Evolutionary conservation across 2,888 invertebrate species (phyloP).

Genomic region (Ochropacha duplaris): DNA sequence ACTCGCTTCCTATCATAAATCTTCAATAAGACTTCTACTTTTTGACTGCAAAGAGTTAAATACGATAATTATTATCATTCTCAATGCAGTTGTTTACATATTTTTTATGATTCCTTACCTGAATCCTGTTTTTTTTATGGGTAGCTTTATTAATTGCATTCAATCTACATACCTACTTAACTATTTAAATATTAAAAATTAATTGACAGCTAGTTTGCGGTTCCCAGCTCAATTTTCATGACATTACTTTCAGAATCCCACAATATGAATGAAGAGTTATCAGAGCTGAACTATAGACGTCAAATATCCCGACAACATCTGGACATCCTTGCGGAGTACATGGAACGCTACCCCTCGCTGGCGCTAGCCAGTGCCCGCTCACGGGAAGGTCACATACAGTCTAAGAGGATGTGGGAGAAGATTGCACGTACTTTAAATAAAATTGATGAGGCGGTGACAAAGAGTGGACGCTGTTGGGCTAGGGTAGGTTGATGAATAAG

Average conservation of each 20-base stretch:
- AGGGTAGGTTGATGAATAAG: conserved; percentile 18
- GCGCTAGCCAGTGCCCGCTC: conserved; percentile 32
- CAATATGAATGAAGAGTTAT: conserved; percentile 17
- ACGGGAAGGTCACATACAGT: conserved; percentile 23
- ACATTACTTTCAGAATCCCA: conserved; percentile 4
- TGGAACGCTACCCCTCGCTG: conserved; percentile 34
- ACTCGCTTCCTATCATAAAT: too few species aligned
- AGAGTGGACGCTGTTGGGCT: conserved; percentile 30
- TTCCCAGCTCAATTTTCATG: too few species aligned
- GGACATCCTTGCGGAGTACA: conserved; percentile 32
- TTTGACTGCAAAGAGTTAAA: too few species aligned
- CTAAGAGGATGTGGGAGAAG: conserved; percentile 32
- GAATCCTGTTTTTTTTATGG: too few species aligned
- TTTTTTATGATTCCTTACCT: too few species aligned
- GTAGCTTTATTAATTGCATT: too few species aligned
- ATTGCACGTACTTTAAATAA: conserved; percentile 33
- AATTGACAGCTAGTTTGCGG: too few species aligned
- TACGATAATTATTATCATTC: too few species aligned
- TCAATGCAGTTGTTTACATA: too few species aligned
- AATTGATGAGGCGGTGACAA: conserved; percentile 23
- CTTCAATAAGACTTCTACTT: too few species aligned
- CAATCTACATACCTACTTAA: too few species aligned
- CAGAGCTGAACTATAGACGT: background rate
- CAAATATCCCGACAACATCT: conserved; percentile 20
- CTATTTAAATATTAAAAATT: too few species aligned